phyloP scores from a whole-genome alignment of 2,113 vertebrate genomes.

The Dasypus novemcinctus region DNA sequence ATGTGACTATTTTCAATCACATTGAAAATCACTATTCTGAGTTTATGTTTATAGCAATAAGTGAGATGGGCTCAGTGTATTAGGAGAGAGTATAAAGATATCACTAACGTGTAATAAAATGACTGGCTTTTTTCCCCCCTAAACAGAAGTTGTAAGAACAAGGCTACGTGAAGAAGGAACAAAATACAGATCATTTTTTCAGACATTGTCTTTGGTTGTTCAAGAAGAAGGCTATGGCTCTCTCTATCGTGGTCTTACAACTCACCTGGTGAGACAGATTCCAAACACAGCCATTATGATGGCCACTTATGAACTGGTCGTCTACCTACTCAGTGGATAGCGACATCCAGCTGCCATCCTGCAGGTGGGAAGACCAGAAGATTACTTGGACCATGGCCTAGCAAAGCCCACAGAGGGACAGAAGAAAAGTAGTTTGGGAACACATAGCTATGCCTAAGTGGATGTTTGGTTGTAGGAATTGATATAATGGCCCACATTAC shows the following conservation, averaged over 20 bases:
- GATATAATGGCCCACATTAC: conserved; percentile 75
- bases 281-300: conserved; percentile 99
- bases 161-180: conserved; percentile 98
- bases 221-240: conserved; percentile 95
- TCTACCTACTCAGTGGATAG: conserved; percentile 95
- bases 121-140: conserved; percentile 58
- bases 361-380: conserved; percentile 85
- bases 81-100: neutral
- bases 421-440: conserved; percentile 83
- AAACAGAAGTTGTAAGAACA: conserved; percentile 97
- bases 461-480: conserved; percentile 73
- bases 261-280: conserved; percentile 97
- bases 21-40: conserved; percentile 21
- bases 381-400: conserved; percentile 82
- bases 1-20: neutral
- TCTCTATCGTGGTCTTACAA: conserved; percentile 96
- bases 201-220: conserved; percentile 92
- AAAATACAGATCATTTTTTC: conserved; percentile 97
- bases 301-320: conserved; percentile 98
- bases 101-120: conserved; percentile 49
- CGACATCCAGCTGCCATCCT: conserved; percentile 41
- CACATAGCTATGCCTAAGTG: conserved; percentile 76
- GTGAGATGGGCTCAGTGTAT: neutral
- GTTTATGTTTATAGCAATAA: neutral
- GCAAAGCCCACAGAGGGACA: conserved; percentile 70